Conservation (phyloP, 2,797 vertebrate genomes). For the Pseudochaenichthys georgianus region DNA sequence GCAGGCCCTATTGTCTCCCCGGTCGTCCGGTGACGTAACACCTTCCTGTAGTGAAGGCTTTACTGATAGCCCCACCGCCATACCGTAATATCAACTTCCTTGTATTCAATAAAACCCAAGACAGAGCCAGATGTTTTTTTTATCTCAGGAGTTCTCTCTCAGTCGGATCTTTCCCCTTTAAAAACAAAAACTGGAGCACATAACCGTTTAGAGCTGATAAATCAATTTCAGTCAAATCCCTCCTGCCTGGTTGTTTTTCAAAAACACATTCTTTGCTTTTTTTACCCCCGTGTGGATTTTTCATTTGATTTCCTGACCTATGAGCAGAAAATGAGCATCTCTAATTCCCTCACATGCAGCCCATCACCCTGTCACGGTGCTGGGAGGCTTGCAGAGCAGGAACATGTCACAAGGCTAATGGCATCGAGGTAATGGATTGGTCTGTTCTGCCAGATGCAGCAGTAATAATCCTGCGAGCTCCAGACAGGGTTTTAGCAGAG, state of each 20-base stretch:
- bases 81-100: constrained; percentile 75
- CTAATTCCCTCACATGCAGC: constrained; percentile 45
- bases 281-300: constrained; percentile 31
- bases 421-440: constrained; percentile 77
- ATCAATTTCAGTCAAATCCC: constrained; percentile 37
- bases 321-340: constrained; percentile 55
- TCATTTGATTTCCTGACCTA: constrained; percentile 39
- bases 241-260: constrained; percentile 34
- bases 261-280: constrained; percentile 23
- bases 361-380: constrained; percentile 33
- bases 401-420: constrained; percentile 74
- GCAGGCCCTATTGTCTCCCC: constrained; percentile 74
- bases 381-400: constrained; percentile 57
- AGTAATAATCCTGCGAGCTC: constrained; percentile 68
- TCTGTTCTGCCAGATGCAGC: constrained; percentile 73
- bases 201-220: constrained; percentile 44
- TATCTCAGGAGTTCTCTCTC: constrained; percentile 46
- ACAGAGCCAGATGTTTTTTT: constrained; percentile 68
- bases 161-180: constrained; percentile 57
- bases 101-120: constrained; percentile 77
- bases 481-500: constrained; percentile 71
- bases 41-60: constrained; percentile 82
- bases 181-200: constrained; percentile 34
- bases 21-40: constrained; percentile 63
- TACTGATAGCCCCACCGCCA: constrained; percentile 68